Base-by-base conservation (phyloP, 2,113 vertebrate species). In the Turnix velox region DNA sequence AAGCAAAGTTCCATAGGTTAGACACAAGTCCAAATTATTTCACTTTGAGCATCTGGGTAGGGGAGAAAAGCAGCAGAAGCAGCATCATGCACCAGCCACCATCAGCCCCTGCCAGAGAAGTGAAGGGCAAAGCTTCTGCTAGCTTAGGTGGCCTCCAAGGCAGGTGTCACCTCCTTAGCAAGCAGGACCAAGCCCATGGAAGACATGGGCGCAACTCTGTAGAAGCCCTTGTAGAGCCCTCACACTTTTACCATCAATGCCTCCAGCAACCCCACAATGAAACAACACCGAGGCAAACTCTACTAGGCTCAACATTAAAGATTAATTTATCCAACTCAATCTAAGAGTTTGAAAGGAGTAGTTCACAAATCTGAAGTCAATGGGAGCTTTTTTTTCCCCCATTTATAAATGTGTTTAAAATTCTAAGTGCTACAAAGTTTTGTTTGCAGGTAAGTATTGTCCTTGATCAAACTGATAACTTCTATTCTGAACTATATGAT, bases 81-180 rank as follows among this genome's bases (percentile, higher is more conserved):
- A 67, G 76, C 58, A 71, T 13, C 1, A 4, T 4, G 27, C 10
- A 9, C 49, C 4, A 2, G 48, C 17, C 23, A 51, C 45, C 2
- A 1, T 27, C 55, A 35, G 13, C 22, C 15, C 18, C 49, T 33
- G 57, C 52, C 62, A 85, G 35, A 0, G 0, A 63, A 4, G 52
- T 3, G 1, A 19, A 40, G 52, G 40, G n/a, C 72, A 92, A 72
- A 76, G 62, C 23, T 39, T 45, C 28, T 59, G 43, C 39, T 19
- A 7, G 14, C 4, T 1, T 2, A 35, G 40, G 14, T 75, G 55
- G 25, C n/a, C 61, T 37, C 54, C 14, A 25, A 16, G 22, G 54
- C 18, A 45, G 1, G 42, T 17, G 33, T 37, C 48, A 49, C 5
- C 22, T 18, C 22, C 19, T 10, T 2, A 5, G 33, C 15, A 28